Evolutionary conservation across 2,888 invertebrate genomes (phyloP), one percentile per base, ranked within the genome.

Genomic region (Tigriopus californicus): DNA sequence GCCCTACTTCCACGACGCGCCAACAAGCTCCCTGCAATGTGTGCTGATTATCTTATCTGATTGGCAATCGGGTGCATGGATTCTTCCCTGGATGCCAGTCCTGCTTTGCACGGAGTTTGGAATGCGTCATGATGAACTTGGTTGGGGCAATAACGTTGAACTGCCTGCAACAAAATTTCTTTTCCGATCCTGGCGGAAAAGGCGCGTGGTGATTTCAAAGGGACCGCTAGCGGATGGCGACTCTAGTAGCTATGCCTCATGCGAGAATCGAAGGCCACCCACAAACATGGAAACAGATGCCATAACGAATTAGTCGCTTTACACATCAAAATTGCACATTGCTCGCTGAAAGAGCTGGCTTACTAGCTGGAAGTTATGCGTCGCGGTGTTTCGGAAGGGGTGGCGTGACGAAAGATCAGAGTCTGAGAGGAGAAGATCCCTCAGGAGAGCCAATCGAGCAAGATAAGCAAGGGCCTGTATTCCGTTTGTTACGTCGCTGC

Each of bases 101-200:
- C 94, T 0, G 91, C 92, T 0, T 0, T 94, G 92, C 69, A 94
- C 94, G 0, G 94, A 95, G 70, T 74, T 95, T 61, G 94, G 94
- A 73, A 90, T 92, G 1, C n/a, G 82, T 89, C 22, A 91, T 90
- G 84, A 72, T 94, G 68, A 90, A 95, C 72, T 72, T 95, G 94
- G 95, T 72, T 95, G 64, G 94, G 89, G 48, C n/a, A 87, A 91
- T 91, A 74, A 85, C 92, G 83, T 69, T 95, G 59, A 82, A 83
- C 1, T 95, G 5, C 94, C 95, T 0, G 75, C 94, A 95, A 0
- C 81, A 18, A 80, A 80, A 65, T 94, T 94, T 72, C 74, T 94
- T 54, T 84, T 87, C 1, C 79, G 61, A 67, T 78, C 81, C 63
- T 78, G 80, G 49, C 87, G 86, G 0, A 84, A 83, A 61, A 86